Evolutionary conservation across 2,888 invertebrate species (phyloP), one percentile per base, ranked within the genome.

Genomic region (Archaeoteleia sp.): DNA sequence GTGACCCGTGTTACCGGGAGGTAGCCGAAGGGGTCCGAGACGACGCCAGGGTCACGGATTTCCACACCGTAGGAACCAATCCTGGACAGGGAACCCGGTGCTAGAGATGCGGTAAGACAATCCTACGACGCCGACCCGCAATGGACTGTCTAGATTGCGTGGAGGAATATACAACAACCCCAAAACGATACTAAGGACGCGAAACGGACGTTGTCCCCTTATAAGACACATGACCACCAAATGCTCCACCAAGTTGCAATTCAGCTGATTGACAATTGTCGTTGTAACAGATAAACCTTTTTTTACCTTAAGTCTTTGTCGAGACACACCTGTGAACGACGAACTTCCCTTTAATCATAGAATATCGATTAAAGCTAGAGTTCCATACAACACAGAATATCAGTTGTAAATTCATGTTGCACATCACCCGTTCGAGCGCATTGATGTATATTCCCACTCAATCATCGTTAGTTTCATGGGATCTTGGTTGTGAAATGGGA

Each of bases 231-330:
- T 87, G 0, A 95, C 88, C 1, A 90, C 87, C 96, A 96, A 97
- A 94, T 0, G 93, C 92, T 0, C 96, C 97, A 9, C 96, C 96
- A 29, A 97, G 84, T 87, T 98, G 77, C 95, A 95, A 83, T 95
- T 95, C 73, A 98, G 90, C 82, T 98, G 98, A n/a, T 97, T 93
- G 0, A 93, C 94, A 0, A 98, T 90, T 87, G 97, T 97, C 0
- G 95, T 95, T 0, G 94, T 94, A 35, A 97, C 91, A 0, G 94
- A 92, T 0, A 90, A 87, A 1, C 88, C 88, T 23, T 54, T 71
- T 1, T 87, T 88, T 71, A 94, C 82, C 39, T 90, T 92, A 82
- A 0, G 90, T 88, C 77, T 93, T 93, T 0, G 91, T 90, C 0
- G 92, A 91, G 2, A 92, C 87, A 0, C 92, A 91, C 29, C 91